Base-by-base conservation (phyloP, 2,888 invertebrate genomes). In the Agrotis puta region DNA sequence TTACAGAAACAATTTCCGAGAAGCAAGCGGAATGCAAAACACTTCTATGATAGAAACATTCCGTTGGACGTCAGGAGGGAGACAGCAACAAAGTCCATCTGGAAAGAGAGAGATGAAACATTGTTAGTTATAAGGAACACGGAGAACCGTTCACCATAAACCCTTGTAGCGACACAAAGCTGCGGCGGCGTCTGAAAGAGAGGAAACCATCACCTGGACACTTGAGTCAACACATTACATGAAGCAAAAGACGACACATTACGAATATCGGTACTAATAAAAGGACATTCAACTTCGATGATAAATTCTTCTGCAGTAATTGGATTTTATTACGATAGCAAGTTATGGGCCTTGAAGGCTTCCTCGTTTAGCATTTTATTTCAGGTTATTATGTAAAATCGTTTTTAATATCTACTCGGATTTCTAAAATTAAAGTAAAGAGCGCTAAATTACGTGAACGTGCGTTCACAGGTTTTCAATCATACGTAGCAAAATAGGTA, bases 21-120 rank as follows among this genome's bases (percentile, higher is more conserved):
- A 83, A 79, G 56, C 65, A 68, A 81, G 72, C 64, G 76, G 80
- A 81, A 79, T 84, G 79, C 86, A 85, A 84, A 80, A 84, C 80
- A 87, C 80, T 87, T 82, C 87, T 85, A 86, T 67, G 78, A 79
- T 78, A 84, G 82, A 76, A 78, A 81, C 82, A 85, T 87, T 86
- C 78, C 86, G 78, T 66, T 64, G 85, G 71, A 79, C 80, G 77
- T 79, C 82, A 74, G 81, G 83, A 92, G 89, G 85, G 90, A 89
- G 91, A 91, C 86, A 83, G 88, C 88, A 74, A 85, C 67, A 74
- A 83, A 78, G 87, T 86, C 89, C 88, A 95, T 94, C 95, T 96
- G 95, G 74, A 96, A 95, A 94, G 93, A 95, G 85, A 95, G 94
- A 95, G 94, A 95, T 91, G 94, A 88, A 92, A 92, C 88, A 90